Percentiles rank a stretch among this genome's conserved stretches.
Conservation (phyloP, 2,113 vertebrate species). For the Myrmophylax atrothorax region DNA sequence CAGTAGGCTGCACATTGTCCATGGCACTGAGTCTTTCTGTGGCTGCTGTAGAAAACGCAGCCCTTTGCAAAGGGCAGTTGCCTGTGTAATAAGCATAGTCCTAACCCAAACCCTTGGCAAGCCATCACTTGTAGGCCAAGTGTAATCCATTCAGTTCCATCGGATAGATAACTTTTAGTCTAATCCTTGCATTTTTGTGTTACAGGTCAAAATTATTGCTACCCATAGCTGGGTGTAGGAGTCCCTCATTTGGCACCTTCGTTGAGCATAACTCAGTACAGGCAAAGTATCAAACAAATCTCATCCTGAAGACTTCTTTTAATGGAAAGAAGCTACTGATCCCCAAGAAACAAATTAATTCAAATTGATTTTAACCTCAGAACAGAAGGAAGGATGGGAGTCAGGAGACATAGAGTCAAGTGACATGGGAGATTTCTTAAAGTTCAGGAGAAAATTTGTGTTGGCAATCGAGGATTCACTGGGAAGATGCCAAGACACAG, state of each 20-base stretch:
- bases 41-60: background rate
- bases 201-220: background rate
- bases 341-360: constrained; percentile 4
- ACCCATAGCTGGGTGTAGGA: background rate
- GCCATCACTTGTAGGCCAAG: background rate
- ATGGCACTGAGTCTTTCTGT: background rate
- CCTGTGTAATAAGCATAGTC: background rate
- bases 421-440: background rate
- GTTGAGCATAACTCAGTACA: background rate
- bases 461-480: background rate
- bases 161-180: background rate
- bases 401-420: background rate
- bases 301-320: background rate
- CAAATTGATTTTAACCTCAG: background rate
- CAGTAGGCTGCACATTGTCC: background rate
- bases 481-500: background rate
- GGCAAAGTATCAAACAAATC: background rate
- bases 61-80: background rate
- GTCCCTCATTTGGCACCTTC: background rate
- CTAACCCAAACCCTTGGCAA: background rate
- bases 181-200: background rate
- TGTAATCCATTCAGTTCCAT: background rate
- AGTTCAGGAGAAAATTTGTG: background rate
- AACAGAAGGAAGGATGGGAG: background rate
- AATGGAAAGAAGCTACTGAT: background rate